These are phyloP conservation scores for Nestor notabilis DNA, from an alignment of 2,113 vertebrate genomes.

Conservation along the genomic window DNA sequence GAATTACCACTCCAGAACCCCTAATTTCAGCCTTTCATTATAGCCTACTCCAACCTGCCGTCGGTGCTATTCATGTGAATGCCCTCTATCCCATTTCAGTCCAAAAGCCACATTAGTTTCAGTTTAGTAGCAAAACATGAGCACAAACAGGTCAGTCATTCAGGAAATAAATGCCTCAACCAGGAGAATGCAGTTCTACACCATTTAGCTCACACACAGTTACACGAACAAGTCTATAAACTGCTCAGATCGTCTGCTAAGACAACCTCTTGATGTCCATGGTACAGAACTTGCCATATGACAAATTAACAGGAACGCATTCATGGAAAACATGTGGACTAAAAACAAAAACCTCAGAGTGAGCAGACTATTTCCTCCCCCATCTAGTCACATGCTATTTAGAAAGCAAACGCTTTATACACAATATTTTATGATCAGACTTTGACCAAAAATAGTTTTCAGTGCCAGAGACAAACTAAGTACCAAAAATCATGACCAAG, in stretches of 20 bases:
- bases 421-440: not conserved
- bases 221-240: not conserved
- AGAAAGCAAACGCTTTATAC: not conserved
- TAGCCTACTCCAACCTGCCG: not conserved
- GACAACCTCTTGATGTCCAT: not conserved
- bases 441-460: not conserved
- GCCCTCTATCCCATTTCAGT: not conserved
- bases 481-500: not conserved
- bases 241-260: not conserved
- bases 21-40: not conserved
- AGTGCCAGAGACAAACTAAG: not conserved
- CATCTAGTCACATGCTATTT: not conserved
- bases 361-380: not conserved
- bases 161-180: not conserved
- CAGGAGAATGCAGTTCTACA: not conserved
- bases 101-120: not conserved
- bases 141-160: not conserved
- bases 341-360: not conserved
- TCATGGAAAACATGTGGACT: not conserved
- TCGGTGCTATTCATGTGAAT: fast-evolving
- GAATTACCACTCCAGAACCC: not conserved
- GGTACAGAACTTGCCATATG: not conserved
- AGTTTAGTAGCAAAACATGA: not conserved
- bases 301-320: not conserved
- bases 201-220: not conserved